Percentiles rank a stretch among this genome's conserved stretches.
phyloP scores from a whole-genome alignment of 2,888 invertebrate species.

The Trachelus stipa region DNA sequence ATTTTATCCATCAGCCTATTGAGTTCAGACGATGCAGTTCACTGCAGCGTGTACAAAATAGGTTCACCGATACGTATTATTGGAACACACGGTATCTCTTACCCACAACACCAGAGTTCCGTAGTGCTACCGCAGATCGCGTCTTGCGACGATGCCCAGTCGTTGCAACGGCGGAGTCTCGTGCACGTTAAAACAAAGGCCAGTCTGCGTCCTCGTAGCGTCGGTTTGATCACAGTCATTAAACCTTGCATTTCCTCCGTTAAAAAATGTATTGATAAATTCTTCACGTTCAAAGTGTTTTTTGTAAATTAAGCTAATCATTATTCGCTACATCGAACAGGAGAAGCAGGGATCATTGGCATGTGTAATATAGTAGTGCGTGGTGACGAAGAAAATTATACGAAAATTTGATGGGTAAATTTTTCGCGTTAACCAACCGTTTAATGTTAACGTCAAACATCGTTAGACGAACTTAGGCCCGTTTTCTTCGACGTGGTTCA shows the following conservation, averaged over 20 bases:
- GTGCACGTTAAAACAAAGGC: neutral
- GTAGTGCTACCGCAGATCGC: neutral
- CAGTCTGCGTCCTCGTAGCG: neutral
- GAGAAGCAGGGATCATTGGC: neutral
- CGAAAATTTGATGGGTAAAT: neutral
- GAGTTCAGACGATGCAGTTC: neutral
- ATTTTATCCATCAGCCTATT: neutral
- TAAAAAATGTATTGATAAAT: neutral
- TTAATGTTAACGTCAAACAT: neutral
- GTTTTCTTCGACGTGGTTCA: no score
- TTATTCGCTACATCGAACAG: neutral
- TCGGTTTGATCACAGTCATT: neutral
- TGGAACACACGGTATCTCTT: neutral
- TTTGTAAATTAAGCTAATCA: neutral
- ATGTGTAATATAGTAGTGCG: neutral
- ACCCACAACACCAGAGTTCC: neutral
- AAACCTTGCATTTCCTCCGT: neutral
- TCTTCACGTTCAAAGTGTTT: neutral
- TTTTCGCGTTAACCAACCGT: neutral
- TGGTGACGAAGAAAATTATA: neutral
- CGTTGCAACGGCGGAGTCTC: neutral
- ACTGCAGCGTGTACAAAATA: neutral
- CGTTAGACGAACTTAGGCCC: neutral
- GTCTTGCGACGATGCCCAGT: neutral
- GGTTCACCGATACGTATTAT: no score